These are phyloP conservation scores for Gobio gobio DNA, from an alignment of 2,113 vertebrate genomes.

Conservation along the genomic window DNA sequence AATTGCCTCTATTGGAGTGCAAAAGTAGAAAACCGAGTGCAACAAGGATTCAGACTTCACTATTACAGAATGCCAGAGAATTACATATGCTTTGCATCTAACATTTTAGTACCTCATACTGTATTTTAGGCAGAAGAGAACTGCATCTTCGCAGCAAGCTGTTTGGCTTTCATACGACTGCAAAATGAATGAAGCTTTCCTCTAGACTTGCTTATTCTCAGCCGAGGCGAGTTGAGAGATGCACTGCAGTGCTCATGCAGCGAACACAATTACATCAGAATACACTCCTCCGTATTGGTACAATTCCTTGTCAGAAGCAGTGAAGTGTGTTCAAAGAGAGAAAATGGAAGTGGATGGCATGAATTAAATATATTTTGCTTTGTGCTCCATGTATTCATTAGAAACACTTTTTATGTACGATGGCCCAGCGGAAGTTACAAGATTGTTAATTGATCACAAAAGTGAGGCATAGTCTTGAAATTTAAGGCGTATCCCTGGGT, in stretches of 20 bases:
- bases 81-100: neutral
- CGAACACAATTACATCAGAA: slow-evolving; percentile 61
- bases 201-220: neutral
- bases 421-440: slow-evolving; percentile 63
- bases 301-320: slow-evolving; percentile 69
- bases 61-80: neutral
- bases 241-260: slow-evolving; percentile 58
- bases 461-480: slow-evolving; percentile 48
- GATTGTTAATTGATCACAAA: slow-evolving; percentile 70
- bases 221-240: neutral
- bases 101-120: neutral
- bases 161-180: slow-evolving; percentile 34
- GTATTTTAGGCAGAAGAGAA: slow-evolving; percentile 17
- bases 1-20: neutral
- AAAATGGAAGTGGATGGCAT: slow-evolving; percentile 69
- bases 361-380: slow-evolving; percentile 75
- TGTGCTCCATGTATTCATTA: slow-evolving; percentile 65
- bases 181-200: slow-evolving; percentile 35
- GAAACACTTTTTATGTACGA: slow-evolving; percentile 69
- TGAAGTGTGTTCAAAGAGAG: slow-evolving; percentile 75
- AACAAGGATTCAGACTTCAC: neutral
- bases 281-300: slow-evolving; percentile 47
- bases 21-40: neutral
- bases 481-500: slow-evolving; percentile 7
- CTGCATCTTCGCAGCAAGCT: neutral